phyloP scores from a whole-genome alignment of 1,140 invertebrate genomes.

The Drosophila subpulchrella region DNA sequence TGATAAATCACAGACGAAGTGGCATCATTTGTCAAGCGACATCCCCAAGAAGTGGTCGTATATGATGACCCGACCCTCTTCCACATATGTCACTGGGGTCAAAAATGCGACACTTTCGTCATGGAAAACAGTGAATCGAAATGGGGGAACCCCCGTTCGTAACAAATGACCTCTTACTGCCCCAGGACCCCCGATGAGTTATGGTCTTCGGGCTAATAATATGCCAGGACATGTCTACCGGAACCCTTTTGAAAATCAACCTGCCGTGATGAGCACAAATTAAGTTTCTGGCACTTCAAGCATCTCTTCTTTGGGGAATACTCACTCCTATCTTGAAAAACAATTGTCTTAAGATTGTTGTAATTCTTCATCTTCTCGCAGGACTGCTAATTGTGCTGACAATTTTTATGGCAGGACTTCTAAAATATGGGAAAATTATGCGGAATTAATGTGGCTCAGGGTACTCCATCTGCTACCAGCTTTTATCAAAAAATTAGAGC shows the following conservation, averaged over 20 bases:
- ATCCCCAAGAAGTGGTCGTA: slow-evolving; percentile 23
- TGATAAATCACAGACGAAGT: slow-evolving; percentile 70
- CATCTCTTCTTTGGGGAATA: slow-evolving; percentile 15
- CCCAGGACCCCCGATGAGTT: slow-evolving; percentile 59
- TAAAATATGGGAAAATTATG: slow-evolving; percentile 75
- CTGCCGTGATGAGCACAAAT: slow-evolving; percentile 30
- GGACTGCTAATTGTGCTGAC: slow-evolving; percentile 72
- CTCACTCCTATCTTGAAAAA: not conserved
- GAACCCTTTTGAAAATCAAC: slow-evolving; percentile 54
- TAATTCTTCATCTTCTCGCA: slow-evolving; percentile 33
- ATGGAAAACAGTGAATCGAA: slow-evolving; percentile 40
- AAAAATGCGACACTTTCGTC: slow-evolving; percentile 75
- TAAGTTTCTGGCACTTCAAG: slow-evolving; percentile 28
- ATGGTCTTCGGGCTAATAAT: slow-evolving; percentile 56
- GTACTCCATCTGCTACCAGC: slow-evolving; percentile 67
- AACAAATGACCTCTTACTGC: slow-evolving; percentile 69
- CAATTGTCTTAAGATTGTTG: slow-evolving; percentile 39
- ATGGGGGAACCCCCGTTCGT: slow-evolving; percentile 28
- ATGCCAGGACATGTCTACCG: slow-evolving; percentile 61
- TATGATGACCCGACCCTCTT: slow-evolving; percentile 1
- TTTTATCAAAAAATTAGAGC: slow-evolving; percentile 80
- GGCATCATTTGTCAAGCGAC: slow-evolving; percentile 71
- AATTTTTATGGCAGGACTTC: slow-evolving; percentile 65
- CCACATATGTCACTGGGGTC: slow-evolving; percentile 62
- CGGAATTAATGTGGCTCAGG: slow-evolving; percentile 62